Conservation (phyloP, 23 tunicate species). For the Styela plicata region DNA sequence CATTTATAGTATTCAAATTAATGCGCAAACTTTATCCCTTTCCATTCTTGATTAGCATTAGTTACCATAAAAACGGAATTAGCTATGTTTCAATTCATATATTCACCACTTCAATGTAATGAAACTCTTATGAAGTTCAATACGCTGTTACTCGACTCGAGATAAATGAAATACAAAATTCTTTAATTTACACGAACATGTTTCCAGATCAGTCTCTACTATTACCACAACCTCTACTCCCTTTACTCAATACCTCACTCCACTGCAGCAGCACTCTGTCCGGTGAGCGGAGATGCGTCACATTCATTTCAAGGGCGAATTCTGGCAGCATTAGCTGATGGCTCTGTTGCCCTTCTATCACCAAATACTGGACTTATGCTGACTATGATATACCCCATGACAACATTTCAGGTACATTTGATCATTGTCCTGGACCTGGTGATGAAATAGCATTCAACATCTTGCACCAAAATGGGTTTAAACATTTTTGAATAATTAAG, state of each 20-base stretch:
- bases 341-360: slow-evolving; percentile 79
- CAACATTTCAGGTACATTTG: slow-evolving; percentile 55
- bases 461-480: no score
- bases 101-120: no score
- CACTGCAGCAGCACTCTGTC: slow-evolving; percentile 36
- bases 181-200: no score
- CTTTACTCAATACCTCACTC: slow-evolving; percentile 66
- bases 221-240: slow-evolving; percentile 42
- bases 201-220: slow-evolving; percentile 55
- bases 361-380: slow-evolving; percentile 61
- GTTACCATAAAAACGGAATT: no score
- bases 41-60: no score
- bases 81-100: no score
- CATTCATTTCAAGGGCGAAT: slow-evolving; percentile 40
- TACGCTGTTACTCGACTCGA: no score
- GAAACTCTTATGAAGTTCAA: no score
- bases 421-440: not conserved
- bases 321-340: slow-evolving; percentile 66
- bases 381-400: slow-evolving; percentile 75
- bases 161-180: no score
- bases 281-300: slow-evolving; percentile 39
- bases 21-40: no score
- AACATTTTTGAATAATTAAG: no score
- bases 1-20: no score
- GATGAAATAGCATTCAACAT: not conserved